These are phyloP conservation scores for Prunella strophiata DNA, from an alignment of 2,797 vertebrate species.

Conservation along the genomic window DNA sequence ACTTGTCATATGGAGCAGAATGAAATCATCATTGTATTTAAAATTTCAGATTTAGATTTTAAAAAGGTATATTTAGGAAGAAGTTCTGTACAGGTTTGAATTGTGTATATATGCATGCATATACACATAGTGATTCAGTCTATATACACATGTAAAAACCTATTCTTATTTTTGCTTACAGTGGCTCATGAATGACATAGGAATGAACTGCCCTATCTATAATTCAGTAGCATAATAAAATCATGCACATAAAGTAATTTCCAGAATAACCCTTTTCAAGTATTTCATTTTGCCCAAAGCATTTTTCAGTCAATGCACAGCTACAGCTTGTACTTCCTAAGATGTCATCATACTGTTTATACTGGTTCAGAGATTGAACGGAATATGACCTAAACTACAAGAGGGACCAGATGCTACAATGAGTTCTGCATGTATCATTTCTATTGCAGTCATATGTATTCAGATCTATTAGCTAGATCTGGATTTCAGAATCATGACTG, in stretches of 20 bases:
- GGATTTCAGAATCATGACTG: not conserved
- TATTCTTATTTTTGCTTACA: not conserved
- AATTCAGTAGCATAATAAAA: constrained; percentile 48
- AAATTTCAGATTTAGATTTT: not conserved
- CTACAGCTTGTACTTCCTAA: constrained; percentile 18
- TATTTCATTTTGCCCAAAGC: constrained; percentile 31
- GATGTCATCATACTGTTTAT: constrained; percentile 42
- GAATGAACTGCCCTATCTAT: not conserved
- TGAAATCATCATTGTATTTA: not conserved
- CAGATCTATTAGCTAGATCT: not conserved
- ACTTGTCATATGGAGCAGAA: not conserved
- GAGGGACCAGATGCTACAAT: not conserved
- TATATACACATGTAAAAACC: not conserved
- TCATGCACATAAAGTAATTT: not conserved
- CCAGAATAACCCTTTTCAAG: not conserved
- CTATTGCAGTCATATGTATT: not conserved
- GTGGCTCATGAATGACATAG: not conserved
- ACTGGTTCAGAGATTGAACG: constrained; percentile 35
- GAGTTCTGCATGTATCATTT: not conserved
- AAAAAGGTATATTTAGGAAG: not conserved
- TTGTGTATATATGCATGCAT: not conserved
- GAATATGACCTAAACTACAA: constrained; percentile 37
- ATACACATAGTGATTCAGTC: not conserved
- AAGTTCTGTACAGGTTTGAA: not conserved
- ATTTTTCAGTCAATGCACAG: constrained; percentile 27